Evolutionary conservation across 2,113 vertebrate genomes (phyloP).

Genomic region (Orthonyx spaldingii): DNA sequence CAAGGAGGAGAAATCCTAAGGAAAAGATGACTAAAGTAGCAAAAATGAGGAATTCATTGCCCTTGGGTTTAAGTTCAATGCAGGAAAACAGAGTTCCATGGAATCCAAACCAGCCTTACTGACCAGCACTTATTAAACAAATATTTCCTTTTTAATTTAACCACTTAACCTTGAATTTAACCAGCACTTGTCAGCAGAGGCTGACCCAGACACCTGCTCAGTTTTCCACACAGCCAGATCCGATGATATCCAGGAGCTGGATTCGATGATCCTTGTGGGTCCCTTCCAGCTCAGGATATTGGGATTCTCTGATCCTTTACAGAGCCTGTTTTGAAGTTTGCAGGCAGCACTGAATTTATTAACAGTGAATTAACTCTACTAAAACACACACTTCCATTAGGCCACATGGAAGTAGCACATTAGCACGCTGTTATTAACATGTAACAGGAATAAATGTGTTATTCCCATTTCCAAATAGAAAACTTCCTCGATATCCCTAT

Average conservation of each 20-base stretch:
- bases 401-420: neutral
- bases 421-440: neutral
- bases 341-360: neutral
- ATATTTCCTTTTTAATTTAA: neutral
- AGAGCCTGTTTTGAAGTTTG: neutral
- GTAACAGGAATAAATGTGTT: neutral
- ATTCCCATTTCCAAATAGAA: neutral
- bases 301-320: neutral
- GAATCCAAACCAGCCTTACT: neutral
- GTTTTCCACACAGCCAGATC: neutral
- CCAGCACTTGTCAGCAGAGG: neutral
- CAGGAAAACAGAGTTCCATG: neutral
- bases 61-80: neutral
- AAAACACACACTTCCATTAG: neutral
- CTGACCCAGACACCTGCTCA: neutral
- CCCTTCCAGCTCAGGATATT: neutral
- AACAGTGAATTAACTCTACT: neutral
- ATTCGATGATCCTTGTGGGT: neutral
- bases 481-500: fast-evolving
- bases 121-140: neutral
- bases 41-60: neutral
- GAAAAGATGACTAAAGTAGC: neutral
- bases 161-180: neutral
- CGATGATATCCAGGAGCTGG: neutral
- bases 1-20: neutral